phyloP scores from a whole-genome alignment of 2,888 invertebrate genomes.

The Cheiracanthium punctorium region DNA sequence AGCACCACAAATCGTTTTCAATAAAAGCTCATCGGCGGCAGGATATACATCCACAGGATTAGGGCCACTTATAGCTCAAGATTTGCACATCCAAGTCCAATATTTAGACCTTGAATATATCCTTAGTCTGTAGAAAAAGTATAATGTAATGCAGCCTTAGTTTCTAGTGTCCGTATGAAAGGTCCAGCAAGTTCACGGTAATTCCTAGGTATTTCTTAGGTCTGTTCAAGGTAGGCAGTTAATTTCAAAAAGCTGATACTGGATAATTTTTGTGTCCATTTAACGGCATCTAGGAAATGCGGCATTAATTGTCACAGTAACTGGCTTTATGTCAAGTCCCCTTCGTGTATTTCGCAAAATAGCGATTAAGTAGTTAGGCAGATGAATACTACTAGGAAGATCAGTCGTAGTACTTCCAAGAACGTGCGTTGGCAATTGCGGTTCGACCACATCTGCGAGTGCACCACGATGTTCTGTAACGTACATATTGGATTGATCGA shows the following conservation, averaged over 20 bases:
- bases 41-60: slow-evolving; percentile 65
- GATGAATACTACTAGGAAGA: too few relatives aligned
- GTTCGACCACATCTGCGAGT: too few relatives aligned
- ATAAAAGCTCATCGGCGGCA: slow-evolving; percentile 69
- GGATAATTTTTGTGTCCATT: background rate
- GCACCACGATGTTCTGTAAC: too few relatives aligned
- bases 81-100: slow-evolving; percentile 14
- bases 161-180: background rate
- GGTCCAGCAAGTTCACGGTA: background rate
- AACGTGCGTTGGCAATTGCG: too few relatives aligned
- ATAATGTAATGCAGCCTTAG: background rate
- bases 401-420: too few relatives aligned
- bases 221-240: background rate
- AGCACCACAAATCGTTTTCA: slow-evolving; percentile 66
- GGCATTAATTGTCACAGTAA: background rate
- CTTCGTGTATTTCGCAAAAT: too few relatives aligned
- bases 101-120: slow-evolving; percentile 6
- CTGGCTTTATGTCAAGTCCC: too few relatives aligned
- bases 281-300: background rate
- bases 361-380: too few relatives aligned
- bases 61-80: slow-evolving; percentile 42
- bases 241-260: background rate
- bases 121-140: background rate
- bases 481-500: too few relatives aligned
- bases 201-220: background rate